Percentiles rank a stretch among this genome's conserved stretches.
Conservation (phyloP, 2,888 invertebrate genomes). For the Plagodis dolabraria region DNA sequence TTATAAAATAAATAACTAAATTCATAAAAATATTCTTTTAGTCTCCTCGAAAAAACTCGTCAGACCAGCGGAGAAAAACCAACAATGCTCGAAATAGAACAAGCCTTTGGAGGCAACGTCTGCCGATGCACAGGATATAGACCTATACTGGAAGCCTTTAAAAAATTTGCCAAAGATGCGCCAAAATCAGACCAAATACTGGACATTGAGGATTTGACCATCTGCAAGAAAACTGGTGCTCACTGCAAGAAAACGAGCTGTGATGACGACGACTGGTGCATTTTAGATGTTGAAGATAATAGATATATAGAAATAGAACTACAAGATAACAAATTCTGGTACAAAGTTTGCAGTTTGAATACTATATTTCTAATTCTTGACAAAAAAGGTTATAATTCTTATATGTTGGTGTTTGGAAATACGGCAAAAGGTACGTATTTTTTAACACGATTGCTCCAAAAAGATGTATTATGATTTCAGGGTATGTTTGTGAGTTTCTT, state of each 20-base stretch:
- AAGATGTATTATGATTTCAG: too few relatives aligned
- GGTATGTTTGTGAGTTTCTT: too few relatives aligned
- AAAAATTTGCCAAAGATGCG: slow-evolving; percentile 81
- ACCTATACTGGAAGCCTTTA: slow-evolving; percentile 86
- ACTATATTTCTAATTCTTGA: slow-evolving; percentile 82
- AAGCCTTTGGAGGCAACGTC: slow-evolving; percentile 88
- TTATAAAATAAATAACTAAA: too few relatives aligned
- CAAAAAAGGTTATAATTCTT: slow-evolving; percentile 67
- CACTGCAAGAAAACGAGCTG: slow-evolving; percentile 32
- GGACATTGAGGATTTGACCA: slow-evolving; percentile 59
- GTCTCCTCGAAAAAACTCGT: slow-evolving; percentile 58
- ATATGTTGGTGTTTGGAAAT: slow-evolving; percentile 88
- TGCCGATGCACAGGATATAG: slow-evolving; percentile 90
- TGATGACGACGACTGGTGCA: slow-evolving; percentile 38
- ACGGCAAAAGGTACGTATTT: slow-evolving; percentile 90
- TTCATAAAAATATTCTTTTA: slow-evolving; percentile 41
- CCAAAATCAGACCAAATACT: slow-evolving; percentile 41
- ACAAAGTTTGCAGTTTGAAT: slow-evolving; percentile 74
- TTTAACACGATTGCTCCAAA: too few relatives aligned
- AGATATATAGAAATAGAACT: slow-evolving; percentile 58
- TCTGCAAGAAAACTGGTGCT: slow-evolving; percentile 41
- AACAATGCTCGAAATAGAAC: slow-evolving; percentile 87
- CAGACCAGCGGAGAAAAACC: slow-evolving; percentile 55
- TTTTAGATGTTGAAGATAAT: slow-evolving; percentile 25
- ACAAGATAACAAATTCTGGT: slow-evolving; percentile 75